phyloP scores from a whole-genome alignment of 2,888 invertebrate species.

The Heliconius cydno region DNA sequence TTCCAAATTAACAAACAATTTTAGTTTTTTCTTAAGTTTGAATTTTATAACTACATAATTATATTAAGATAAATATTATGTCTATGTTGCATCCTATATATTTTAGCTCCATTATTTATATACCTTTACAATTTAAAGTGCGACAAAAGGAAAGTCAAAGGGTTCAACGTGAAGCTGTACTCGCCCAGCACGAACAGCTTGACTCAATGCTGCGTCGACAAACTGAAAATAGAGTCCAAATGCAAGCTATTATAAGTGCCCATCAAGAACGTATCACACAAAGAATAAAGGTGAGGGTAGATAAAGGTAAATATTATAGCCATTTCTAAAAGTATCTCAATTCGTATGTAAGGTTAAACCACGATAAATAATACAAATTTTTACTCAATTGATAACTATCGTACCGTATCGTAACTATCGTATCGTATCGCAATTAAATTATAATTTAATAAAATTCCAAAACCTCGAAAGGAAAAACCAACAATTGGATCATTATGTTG shows the following conservation, averaged over 20 bases:
- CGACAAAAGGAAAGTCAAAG: conserved; percentile 75
- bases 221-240: conserved; percentile 80
- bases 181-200: conserved; percentile 81
- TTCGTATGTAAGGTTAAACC: background rate
- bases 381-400: background rate
- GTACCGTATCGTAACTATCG: no score
- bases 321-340: background rate
- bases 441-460: background rate
- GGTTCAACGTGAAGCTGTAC: conserved; percentile 79
- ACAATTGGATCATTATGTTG: no score
- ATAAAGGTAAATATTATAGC: background rate
- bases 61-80: background rate
- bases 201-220: conserved; percentile 81
- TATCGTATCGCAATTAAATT: background rate
- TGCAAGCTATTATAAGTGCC: conserved; percentile 83
- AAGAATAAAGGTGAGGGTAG: conserved; percentile 78
- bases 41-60: no score
- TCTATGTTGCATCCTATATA: background rate
- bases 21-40: background rate
- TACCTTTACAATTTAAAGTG: conserved; percentile 52
- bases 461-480: no score
- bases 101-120: background rate
- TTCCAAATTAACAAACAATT: background rate
- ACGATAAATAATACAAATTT: background rate
- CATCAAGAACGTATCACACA: conserved; percentile 85